Conservation (phyloP, 2,797 vertebrate species). For the Poeciliopsis turneri region DNA sequence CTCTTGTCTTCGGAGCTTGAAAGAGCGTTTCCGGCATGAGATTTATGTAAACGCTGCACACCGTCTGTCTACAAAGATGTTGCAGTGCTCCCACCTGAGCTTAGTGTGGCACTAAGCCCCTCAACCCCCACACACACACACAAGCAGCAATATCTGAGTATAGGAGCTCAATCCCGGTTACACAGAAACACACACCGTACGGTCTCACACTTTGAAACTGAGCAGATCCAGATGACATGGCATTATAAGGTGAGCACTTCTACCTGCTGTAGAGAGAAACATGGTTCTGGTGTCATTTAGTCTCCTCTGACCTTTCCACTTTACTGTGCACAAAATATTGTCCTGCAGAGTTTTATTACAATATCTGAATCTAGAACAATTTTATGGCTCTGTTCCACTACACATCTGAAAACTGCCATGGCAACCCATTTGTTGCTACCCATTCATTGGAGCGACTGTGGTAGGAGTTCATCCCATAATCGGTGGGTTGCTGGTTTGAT, state of each 20-base stretch:
- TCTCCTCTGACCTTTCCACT: background rate
- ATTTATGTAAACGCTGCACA: conserved; percentile 33
- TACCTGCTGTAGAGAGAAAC: background rate
- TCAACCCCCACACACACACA: conserved; percentile 11
- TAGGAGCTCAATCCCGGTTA: conserved; percentile 23
- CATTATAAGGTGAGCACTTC: background rate
- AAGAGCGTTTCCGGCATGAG: conserved; percentile 34
- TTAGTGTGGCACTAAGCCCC: conserved; percentile 35
- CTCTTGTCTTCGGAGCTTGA: conserved; percentile 52
- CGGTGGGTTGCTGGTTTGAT: no score
- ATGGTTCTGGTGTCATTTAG: background rate
- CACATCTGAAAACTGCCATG: background rate
- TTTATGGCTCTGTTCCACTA: background rate
- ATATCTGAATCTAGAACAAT: background rate
- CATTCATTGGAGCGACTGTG: no score
- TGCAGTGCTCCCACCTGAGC: conserved; percentile 20
- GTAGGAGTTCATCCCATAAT: no score
- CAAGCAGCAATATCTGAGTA: conserved; percentile 32
- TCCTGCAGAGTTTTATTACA: background rate
- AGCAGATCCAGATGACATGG: background rate
- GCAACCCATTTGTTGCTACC: background rate
- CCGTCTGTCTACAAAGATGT: conserved; percentile 15
- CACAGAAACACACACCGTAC: background rate
- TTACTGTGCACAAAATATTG: background rate
- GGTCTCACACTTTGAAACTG: background rate